A percentile compares a stretch with the other conserved stretches of the same genome.
These are phyloP conservation scores for Aleiodes testaceus DNA, from an alignment of 2,888 invertebrate species.

Conservation along the genomic window DNA sequence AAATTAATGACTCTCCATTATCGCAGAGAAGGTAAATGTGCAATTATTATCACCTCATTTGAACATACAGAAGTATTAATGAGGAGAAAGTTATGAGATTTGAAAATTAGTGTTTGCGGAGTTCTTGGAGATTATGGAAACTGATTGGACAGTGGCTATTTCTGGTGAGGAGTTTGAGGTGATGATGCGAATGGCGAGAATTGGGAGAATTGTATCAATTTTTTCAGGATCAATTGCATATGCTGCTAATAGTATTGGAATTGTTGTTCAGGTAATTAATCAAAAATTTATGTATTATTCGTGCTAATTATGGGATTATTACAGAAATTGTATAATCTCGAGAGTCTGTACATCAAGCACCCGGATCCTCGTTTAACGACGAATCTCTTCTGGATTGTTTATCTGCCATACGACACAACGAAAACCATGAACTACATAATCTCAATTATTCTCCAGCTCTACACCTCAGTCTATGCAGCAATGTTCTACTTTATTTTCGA, in stretches of 20 bases:
- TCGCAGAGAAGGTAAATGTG: conserved; percentile 5
- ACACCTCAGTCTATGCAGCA: neutral
- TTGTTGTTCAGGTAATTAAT: conserved; percentile 13
- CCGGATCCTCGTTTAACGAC: conserved; percentile 35
- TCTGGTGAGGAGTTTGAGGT: conserved; percentile 43
- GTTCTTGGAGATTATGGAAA: conserved; percentile 37
- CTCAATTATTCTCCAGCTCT: conserved; percentile 7
- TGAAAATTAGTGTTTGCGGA: neutral
- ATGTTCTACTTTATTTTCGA: neutral
- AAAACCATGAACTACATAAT: conserved; percentile 2
- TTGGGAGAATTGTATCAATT: conserved; percentile 21
- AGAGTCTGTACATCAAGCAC: conserved; percentile 1
- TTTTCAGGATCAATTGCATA: conserved; percentile 19
- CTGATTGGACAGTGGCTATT: conserved; percentile 44
- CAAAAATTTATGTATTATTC: no score
- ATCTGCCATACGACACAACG: conserved; percentile 40
- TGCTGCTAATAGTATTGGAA: conserved; percentile 8
- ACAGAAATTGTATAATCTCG: conserved; percentile 13
- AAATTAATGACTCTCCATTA: neutral
- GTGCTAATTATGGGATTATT: neutral
- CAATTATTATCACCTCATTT: neutral
- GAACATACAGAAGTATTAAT: neutral
- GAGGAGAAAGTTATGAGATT: neutral
- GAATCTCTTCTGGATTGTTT: conserved; percentile 37
- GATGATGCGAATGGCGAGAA: conserved; percentile 42